Conservation (phyloP, 2,113 vertebrate genomes). For the Sylvietta virens region DNA sequence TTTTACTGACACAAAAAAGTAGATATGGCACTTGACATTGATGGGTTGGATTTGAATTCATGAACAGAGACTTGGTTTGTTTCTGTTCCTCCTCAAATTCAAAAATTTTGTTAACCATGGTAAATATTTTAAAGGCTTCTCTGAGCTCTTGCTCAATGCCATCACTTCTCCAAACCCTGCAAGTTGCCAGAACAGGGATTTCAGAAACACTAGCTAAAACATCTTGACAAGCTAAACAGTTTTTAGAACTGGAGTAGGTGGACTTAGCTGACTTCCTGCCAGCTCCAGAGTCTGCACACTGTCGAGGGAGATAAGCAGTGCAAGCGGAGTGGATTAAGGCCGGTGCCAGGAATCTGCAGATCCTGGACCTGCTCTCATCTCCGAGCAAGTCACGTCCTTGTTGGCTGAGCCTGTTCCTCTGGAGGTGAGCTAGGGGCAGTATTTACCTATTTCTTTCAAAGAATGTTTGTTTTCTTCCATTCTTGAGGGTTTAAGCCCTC, state of each 20-base stretch:
- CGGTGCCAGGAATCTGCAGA: background rate
- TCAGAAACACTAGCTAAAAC: conserved; percentile 7
- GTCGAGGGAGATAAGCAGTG: background rate
- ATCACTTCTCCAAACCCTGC: background rate
- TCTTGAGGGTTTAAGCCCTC: background rate
- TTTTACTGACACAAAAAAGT: background rate
- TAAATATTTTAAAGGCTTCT: background rate
- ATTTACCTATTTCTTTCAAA: background rate
- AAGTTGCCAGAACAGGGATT: background rate
- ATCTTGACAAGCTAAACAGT: conserved; percentile 9
- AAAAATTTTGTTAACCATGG: background rate
- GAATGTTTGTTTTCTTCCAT: background rate
- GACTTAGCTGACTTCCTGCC: conserved; percentile 1
- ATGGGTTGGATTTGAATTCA: background rate
- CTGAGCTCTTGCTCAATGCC: background rate
- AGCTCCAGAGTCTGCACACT: background rate
- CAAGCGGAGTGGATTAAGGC: background rate
- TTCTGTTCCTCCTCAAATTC: background rate
- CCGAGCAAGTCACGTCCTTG: background rate
- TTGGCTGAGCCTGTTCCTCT: background rate
- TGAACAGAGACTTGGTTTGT: background rate
- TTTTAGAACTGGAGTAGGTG: conserved; percentile 20
- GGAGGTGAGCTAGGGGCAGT: background rate
- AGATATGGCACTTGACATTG: background rate
- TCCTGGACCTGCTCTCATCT: background rate